Evolutionary conservation across 2,888 invertebrate genomes (phyloP).

Genomic region (Brenthis daphne): DNA sequence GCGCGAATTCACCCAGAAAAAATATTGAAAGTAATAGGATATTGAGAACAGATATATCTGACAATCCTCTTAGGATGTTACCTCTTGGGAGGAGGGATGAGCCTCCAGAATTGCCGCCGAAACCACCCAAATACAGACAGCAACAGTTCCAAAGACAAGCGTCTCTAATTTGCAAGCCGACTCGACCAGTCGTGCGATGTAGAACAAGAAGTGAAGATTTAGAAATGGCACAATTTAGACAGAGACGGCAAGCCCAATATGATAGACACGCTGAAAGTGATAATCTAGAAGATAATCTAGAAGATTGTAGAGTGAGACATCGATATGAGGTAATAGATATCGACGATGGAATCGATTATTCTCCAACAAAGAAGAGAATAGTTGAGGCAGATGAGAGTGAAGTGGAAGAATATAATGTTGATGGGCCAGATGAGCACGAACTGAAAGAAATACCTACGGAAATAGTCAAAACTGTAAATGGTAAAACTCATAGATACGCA

Average conservation of each 20-base stretch:
- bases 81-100: conserved; percentile 64
- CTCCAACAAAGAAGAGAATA: conserved; percentile 77
- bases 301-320: conserved; percentile 65
- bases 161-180: conserved; percentile 79
- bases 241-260: conserved; percentile 54
- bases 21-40: conserved; percentile 65
- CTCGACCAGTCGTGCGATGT: conserved; percentile 57
- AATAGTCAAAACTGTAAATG: conserved; percentile 85
- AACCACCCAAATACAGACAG: conserved; percentile 67
- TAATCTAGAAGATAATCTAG: conserved; percentile 61
- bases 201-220: conserved; percentile 71
- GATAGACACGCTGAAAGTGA: conserved; percentile 51
- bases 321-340: conserved; percentile 82
- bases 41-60: conserved; percentile 73
- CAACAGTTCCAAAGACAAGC: conserved; percentile 66
- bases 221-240: conserved; percentile 74
- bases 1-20: conserved; percentile 75
- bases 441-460: conserved; percentile 81
- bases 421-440: conserved; percentile 77
- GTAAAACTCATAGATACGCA: conserved; percentile 81
- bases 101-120: conserved; percentile 73
- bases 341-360: conserved; percentile 67
- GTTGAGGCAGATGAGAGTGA: conserved; percentile 71
- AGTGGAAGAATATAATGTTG: conserved; percentile 80
- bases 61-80: conserved; percentile 70